A percentile compares a stretch with the other conserved stretches of the same genome.
phyloP scores from a whole-genome alignment of 2,113 vertebrate genomes.

The Alligator sinensis region DNA sequence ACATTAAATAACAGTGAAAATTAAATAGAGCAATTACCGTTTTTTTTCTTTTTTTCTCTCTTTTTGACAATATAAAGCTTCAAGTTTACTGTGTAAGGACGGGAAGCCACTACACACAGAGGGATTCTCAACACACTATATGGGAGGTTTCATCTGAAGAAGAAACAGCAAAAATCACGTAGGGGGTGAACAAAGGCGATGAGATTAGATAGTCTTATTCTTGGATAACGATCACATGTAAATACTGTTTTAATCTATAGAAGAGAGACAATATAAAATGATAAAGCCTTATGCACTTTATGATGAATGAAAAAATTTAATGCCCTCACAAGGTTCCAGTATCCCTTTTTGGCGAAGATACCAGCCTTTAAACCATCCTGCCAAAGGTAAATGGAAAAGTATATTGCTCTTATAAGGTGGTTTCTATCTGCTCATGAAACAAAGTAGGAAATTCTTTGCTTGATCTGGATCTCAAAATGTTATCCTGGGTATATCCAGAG shows the following conservation, averaged over 20 bases:
- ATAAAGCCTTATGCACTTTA: background rate
- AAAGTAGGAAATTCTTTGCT: background rate
- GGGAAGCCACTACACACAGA: background rate
- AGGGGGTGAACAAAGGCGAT: fast-evolving
- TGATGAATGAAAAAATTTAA: fast-evolving
- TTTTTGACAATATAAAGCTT: constrained; percentile 57
- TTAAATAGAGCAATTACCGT: constrained; percentile 40
- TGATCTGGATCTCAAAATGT: background rate
- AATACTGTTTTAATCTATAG: constrained; percentile 61
- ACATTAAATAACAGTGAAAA: background rate
- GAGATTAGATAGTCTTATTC: background rate
- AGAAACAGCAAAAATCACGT: background rate
- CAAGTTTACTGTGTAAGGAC: constrained; percentile 60
- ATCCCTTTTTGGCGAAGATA: background rate
- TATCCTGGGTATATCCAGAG: background rate
- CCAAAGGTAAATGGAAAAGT: background rate
- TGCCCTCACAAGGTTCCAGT: background rate
- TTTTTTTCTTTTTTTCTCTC: background rate
- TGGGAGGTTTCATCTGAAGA: background rate
- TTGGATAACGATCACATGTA: background rate
- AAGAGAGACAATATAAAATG: background rate
- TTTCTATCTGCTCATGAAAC: background rate
- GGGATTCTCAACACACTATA: background rate
- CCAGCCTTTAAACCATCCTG: background rate
- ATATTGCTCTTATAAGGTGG: background rate